Evolutionary conservation across 2,113 vertebrate genomes (phyloP).

Genomic region (Ancistrus triradiatus): DNA sequence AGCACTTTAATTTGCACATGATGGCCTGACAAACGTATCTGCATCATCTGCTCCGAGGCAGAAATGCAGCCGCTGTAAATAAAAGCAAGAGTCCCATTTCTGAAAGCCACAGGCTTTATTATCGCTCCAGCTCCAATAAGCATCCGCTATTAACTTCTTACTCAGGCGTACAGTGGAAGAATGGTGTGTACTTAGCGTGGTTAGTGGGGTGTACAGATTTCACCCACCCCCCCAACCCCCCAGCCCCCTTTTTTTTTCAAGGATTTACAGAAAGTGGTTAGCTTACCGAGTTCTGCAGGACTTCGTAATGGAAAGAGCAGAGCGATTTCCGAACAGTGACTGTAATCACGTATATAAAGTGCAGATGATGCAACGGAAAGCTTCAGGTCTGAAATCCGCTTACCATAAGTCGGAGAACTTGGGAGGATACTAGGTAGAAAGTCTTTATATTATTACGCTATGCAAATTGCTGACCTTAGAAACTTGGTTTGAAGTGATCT

Average conservation of each 20-base stretch:
- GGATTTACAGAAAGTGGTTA: slow-evolving; percentile 9
- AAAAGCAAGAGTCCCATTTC: slow-evolving; percentile 37
- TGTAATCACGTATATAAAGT: too few relatives aligned
- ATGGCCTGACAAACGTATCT: slow-evolving; percentile 58
- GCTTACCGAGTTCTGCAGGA: background rate
- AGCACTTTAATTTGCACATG: slow-evolving; percentile 72
- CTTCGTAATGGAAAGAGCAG: background rate
- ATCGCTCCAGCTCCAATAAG: slow-evolving; percentile 12
- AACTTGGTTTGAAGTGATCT: too few relatives aligned
- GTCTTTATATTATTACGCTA: too few relatives aligned
- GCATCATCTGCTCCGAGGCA: slow-evolving; percentile 49
- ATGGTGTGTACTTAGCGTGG: slow-evolving; percentile 11
- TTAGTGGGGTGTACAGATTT: background rate
- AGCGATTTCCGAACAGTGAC: background rate
- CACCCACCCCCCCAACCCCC: background rate
- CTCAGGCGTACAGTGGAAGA: background rate
- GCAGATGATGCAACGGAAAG: too few relatives aligned
- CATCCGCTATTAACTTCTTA: slow-evolving; percentile 18
- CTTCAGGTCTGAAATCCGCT: too few relatives aligned
- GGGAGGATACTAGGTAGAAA: too few relatives aligned
- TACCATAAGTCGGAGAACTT: too few relatives aligned
- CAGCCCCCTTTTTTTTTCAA: background rate
- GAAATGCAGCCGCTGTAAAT: slow-evolving; percentile 39
- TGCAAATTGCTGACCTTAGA: too few relatives aligned
- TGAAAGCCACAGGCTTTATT: slow-evolving; percentile 18